Evolutionary conservation across 2,888 invertebrate species (phyloP).

Genomic region (Globia sparganii): DNA sequence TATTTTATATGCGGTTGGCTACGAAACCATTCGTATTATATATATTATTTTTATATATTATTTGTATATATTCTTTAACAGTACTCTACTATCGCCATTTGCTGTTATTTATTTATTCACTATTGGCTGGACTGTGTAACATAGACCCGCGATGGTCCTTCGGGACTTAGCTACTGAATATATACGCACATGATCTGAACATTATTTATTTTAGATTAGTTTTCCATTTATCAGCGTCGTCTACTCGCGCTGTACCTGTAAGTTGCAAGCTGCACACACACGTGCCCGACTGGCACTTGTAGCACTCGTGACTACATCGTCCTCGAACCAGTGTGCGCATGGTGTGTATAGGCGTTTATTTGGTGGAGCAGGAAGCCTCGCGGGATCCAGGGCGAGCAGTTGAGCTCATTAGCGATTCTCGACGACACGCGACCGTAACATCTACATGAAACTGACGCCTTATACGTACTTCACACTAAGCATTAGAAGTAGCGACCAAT

Average conservation of each 20-base stretch:
- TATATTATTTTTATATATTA: too few relatives aligned
- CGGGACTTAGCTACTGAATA: conserved; percentile 6
- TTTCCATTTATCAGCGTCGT: not conserved
- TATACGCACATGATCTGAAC: not conserved
- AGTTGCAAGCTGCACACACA: not conserved
- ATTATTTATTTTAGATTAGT: not conserved
- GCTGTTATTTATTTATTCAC: not conserved
- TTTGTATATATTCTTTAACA: not conserved
- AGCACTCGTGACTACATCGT: not conserved
- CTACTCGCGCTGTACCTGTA: not conserved
- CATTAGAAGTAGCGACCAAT: conserved; percentile 3
- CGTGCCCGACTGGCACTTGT: not conserved
- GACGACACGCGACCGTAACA: conserved; percentile 46
- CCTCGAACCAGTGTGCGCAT: not conserved
- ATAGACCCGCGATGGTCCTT: not conserved
- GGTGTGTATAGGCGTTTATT: conserved; percentile 15
- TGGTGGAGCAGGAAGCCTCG: conserved; percentile 54
- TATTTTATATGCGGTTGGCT: not conserved
- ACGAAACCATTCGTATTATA: not conserved
- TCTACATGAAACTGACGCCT: conserved; percentile 5
- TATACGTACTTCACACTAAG: conserved; percentile 8
- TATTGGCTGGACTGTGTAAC: too few relatives aligned
- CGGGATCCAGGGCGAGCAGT: conserved; percentile 54
- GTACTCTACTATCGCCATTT: not conserved
- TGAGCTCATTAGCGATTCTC: conserved; percentile 60